Evolutionary conservation across 2,888 invertebrate genomes (phyloP), one percentile per base, ranked within the genome.

Genomic region (Charanyca ferruginea): DNA sequence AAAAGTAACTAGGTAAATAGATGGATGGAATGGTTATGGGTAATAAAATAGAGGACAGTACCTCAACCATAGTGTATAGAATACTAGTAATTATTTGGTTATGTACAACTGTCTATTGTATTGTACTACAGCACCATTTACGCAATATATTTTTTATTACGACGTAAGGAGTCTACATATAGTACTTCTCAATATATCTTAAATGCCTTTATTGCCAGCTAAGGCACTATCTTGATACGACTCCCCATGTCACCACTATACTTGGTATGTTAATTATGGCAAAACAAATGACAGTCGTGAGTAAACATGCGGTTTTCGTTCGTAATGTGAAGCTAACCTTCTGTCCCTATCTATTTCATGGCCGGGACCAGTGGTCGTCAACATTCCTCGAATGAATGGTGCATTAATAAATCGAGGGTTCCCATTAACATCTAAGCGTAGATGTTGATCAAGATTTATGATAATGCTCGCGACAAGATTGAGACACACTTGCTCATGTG

Each of bases 371-470:
- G 64, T 8, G 70, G 59, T 80, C 82, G 82, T 75, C 82, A 80
- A 78, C 81, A 81, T 81, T 81, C 81, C 69, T 47, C 66, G 69
- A 68, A 83, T 88, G 85, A 87, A 90, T 88, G 84, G 87, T 81
- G 85, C 91, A 91, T 92, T 93, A 93, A 94, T 94, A 94, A 89
- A 91, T 92, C 88, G 89, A 89, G 85, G 85, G 86, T 87, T 81
- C 82, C 90, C 93, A 94, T 94, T 94, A 94, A 91, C 92, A 89
- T 89, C 89, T 92, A 93, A 93, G 91, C 90, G 93, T 91, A 90
- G 89, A 94, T 94, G 93, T 91, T 92, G 94, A 94, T 94, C 85
- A 81, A 94, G 94, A 94, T 94, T 91, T 93, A 93, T 94, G 94
- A 94, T 94, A 93, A 93, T 87, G 85, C 80, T 75, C 68, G 83